Conservation (phyloP, 2,888 invertebrate genomes). For the Calliopum simillimum region DNA sequence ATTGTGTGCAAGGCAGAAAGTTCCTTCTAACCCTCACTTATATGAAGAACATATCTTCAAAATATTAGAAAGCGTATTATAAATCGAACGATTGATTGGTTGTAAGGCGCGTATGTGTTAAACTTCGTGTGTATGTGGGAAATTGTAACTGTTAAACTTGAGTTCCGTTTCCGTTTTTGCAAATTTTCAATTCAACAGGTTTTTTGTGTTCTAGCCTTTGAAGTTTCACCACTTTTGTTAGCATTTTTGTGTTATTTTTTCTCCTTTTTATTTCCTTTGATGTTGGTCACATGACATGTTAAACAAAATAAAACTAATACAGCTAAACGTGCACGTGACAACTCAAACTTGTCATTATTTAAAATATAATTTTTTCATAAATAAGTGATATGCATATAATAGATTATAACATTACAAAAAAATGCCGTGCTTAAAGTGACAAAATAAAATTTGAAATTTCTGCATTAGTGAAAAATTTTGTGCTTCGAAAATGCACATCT, state of each 20-base stretch:
- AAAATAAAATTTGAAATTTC: slow-evolving; percentile 17
- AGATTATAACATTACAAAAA: slow-evolving; percentile 10
- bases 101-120: slow-evolving; percentile 40
- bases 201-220: slow-evolving; percentile 30
- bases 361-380: no score
- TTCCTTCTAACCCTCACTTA: no score
- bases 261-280: neutral
- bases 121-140: slow-evolving; percentile 24
- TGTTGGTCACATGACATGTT: slow-evolving; percentile 14
- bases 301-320: neutral
- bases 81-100: no score
- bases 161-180: slow-evolving; percentile 39
- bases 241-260: neutral
- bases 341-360: neutral
- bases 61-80: no score
- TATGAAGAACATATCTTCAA: no score
- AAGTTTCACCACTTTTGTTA: neutral
- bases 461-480: no score
- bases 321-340: neutral
- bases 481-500: slow-evolving; percentile 76
- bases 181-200: slow-evolving; percentile 40
- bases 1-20: no score
- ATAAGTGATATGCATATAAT: no score
- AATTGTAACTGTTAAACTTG: slow-evolving; percentile 34
- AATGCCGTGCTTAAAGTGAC: neutral